Percentiles rank a stretch among this genome's conserved stretches.
phyloP scores from a whole-genome alignment of 92 coral and sea anemone genomes.

The Parazoanthus darwini region DNA sequence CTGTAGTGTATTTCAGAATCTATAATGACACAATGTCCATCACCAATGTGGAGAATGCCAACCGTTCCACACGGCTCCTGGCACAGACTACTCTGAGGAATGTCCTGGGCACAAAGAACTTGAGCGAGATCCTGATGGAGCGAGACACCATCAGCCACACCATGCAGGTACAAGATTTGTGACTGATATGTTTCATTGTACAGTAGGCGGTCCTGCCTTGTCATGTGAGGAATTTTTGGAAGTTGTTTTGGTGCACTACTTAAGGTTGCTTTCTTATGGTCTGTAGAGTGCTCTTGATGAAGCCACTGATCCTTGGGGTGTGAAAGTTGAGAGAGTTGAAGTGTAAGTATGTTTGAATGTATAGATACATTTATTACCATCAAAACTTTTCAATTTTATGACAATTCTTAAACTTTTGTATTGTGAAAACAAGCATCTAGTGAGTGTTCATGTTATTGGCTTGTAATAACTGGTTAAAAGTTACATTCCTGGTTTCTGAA shows the following conservation, averaged over 20 bases:
- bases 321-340: conserved; percentile 88
- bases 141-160: conserved; percentile 83
- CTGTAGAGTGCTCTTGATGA: conserved; percentile 72
- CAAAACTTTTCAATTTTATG: too few relatives aligned
- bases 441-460: too few relatives aligned
- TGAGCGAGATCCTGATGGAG: conserved; percentile 88
- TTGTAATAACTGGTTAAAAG: too few relatives aligned
- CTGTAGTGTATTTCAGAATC: conserved; percentile 92
- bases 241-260: too few relatives aligned
- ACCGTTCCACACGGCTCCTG: conserved; percentile 91
- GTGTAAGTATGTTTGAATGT: conserved; percentile 59
- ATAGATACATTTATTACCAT: too few relatives aligned
- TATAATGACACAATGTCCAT: conserved; percentile 90
- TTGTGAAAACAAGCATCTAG: too few relatives aligned
- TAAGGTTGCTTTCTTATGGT: not conserved
- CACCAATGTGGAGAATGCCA: conserved; percentile 89
- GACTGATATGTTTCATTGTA: too few relatives aligned
- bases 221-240: too few relatives aligned
- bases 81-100: conserved; percentile 94
- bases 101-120: conserved; percentile 86
- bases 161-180: conserved; percentile 65
- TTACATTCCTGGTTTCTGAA: too few relatives aligned
- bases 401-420: too few relatives aligned
- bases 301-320: conserved; percentile 94
- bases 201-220: too few relatives aligned